phyloP scores from a whole-genome alignment of 53 echinoderm and acorn worm species.

The Luidia sarsii region DNA sequence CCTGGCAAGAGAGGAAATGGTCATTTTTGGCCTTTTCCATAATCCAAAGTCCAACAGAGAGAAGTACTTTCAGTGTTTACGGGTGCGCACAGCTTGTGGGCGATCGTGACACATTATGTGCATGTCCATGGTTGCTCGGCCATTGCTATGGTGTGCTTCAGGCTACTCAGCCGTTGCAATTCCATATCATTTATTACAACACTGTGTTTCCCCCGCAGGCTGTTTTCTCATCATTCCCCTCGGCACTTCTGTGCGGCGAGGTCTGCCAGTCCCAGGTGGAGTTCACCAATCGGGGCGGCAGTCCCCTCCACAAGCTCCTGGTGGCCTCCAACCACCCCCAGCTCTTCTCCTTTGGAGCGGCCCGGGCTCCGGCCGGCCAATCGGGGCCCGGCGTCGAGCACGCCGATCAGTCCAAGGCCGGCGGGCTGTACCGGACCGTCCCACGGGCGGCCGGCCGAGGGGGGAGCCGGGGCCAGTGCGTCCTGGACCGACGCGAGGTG shows the following conservation, averaged over 20 bases:
- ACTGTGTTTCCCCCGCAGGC: slow-evolving; percentile 61
- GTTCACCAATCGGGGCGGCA: slow-evolving; percentile 79
- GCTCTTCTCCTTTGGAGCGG: slow-evolving; percentile 83
- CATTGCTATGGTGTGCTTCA: too few species aligned
- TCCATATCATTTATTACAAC: too few species aligned
- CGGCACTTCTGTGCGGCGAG: slow-evolving; percentile 88
- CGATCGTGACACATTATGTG: too few species aligned
- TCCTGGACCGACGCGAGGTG: slow-evolving; percentile 76
- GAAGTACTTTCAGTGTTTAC: too few species aligned
- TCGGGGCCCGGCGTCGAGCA: slow-evolving; percentile 29
- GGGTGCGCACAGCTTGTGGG: too few species aligned
- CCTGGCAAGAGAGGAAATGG: too few species aligned
- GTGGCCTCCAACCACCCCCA: slow-evolving; percentile 87
- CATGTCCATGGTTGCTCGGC: too few species aligned
- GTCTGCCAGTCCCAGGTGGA: slow-evolving; percentile 77
- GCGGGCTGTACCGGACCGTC: slow-evolving; percentile 76
- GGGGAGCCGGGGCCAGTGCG: slow-evolving; percentile 48
- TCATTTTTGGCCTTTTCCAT: too few species aligned
- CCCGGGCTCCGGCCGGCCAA: slow-evolving; percentile 65
- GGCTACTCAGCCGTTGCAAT: too few species aligned
- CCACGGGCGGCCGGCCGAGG: slow-evolving; percentile 55
- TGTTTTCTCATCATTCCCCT: slow-evolving; percentile 81
- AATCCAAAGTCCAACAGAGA: too few species aligned
- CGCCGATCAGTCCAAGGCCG: slow-evolving; percentile 68
- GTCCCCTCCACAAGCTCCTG: slow-evolving; percentile 78